Percentiles rank a stretch among this genome's conserved stretches.
Evolutionary conservation across 2,888 invertebrate species (phyloP).

Genomic region (Nephrotoma guestfalica): DNA sequence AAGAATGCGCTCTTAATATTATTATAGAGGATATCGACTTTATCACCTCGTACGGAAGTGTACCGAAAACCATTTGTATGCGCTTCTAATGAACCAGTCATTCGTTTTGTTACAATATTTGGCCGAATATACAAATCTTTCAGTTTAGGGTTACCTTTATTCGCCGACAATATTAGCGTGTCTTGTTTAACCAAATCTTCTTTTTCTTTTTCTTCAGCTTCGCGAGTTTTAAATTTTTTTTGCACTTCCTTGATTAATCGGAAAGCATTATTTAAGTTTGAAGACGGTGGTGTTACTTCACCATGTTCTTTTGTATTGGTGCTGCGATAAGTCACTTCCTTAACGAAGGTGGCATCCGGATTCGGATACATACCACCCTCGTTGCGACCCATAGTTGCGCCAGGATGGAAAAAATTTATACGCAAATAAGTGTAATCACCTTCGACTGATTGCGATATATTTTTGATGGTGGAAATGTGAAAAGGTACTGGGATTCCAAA

Average conservation of each 20-base stretch:
- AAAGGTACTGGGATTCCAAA: constrained; percentile 95
- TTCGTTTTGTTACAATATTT: constrained; percentile 94
- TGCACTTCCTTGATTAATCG: constrained; percentile 98
- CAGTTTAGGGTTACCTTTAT: constrained; percentile 93
- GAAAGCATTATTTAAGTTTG: constrained; percentile 92
- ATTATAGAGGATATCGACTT: constrained; percentile 97
- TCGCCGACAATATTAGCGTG: constrained; percentile 80
- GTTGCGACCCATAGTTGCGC: constrained; percentile 86
- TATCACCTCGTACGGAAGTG: constrained; percentile 97
- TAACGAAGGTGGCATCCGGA: constrained; percentile 93
- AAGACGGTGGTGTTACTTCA: constrained; percentile 82
- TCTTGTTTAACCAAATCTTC: constrained; percentile 99
- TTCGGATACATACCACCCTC: constrained; percentile 85
- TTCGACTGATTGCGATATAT: constrained; percentile 96
- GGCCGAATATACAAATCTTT: constrained; percentile 97
- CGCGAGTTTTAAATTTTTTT: constrained; percentile 94
- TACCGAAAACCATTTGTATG: constrained; percentile 94
- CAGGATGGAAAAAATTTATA: constrained; percentile 98
- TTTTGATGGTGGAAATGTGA: constrained; percentile 98
- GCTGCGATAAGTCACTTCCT: constrained; percentile 96
- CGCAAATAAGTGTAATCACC: constrained; percentile 97
- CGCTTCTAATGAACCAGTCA: constrained; percentile 87
- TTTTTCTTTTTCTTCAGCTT: constrained; percentile 96
- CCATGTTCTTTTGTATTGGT: constrained; percentile 97
- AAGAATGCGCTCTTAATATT: constrained; percentile 99